Percentiles rank a stretch among this genome's conserved stretches.
These are phyloP conservation scores for Benitochromis conjunctus DNA, from an alignment of 2,113 vertebrate species.

Conservation along the genomic window DNA sequence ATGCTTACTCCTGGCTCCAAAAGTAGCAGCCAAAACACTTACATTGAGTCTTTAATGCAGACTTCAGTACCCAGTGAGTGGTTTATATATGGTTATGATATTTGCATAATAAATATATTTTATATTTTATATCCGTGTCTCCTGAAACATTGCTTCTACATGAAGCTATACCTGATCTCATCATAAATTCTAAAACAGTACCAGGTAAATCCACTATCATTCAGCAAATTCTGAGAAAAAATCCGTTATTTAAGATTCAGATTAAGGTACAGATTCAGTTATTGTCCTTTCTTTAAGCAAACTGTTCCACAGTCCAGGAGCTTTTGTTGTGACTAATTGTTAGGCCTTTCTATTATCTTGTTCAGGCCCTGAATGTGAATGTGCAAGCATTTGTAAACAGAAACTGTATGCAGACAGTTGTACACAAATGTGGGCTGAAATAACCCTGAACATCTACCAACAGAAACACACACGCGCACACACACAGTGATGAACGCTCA, in stretches of 20 bases:
- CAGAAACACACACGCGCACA: neutral
- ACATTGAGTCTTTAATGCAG: neutral
- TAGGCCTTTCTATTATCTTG: neutral
- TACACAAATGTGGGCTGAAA: neutral
- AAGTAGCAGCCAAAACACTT: neutral
- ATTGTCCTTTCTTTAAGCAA: neutral
- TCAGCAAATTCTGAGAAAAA: neutral
- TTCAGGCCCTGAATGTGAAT: neutral
- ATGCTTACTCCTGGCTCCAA: neutral
- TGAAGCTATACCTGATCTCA: neutral
- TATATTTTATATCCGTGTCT: neutral
- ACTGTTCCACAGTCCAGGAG: neutral
- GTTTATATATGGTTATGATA: neutral
- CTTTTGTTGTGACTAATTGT: conserved; percentile 24
- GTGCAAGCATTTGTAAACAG: neutral
- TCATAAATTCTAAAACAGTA: neutral
- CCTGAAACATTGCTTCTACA: neutral
- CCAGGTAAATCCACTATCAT: neutral
- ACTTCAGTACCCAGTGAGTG: neutral
- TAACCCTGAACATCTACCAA: neutral
- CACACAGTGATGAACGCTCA: neutral
- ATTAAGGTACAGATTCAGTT: neutral
- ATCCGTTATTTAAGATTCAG: neutral
- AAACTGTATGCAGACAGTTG: neutral
- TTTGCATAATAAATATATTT: neutral